Evolutionary conservation across 2,113 vertebrate species (phyloP).

Genomic region (Piliocolobus tephrosceles): DNA sequence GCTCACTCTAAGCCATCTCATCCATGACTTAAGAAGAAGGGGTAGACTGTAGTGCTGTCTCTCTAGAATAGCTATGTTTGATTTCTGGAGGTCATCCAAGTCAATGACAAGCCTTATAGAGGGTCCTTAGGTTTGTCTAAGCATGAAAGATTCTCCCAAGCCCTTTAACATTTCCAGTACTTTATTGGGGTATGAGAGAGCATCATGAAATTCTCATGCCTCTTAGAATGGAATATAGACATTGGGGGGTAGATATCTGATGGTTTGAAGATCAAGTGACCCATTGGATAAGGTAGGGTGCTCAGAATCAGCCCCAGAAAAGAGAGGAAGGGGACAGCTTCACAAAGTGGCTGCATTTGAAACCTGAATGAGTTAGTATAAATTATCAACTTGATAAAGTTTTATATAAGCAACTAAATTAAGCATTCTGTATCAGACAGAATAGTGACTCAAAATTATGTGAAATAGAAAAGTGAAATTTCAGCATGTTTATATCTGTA

Average conservation of each 20-base stretch:
- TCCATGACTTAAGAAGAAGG: no score
- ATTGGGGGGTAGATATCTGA: not conserved
- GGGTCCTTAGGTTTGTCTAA: not conserved
- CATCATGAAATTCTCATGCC: not conserved
- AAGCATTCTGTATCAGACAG: not conserved
- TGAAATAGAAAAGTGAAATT: not conserved
- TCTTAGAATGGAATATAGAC: not conserved
- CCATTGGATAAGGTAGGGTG: not conserved
- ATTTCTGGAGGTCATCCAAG: not conserved
- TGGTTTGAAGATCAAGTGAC: not conserved
- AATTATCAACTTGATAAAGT: not conserved
- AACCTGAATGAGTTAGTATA: not conserved
- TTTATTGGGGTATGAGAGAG: not conserved
- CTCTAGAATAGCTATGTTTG: not conserved
- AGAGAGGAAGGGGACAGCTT: not conserved
- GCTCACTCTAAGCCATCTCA: no score
- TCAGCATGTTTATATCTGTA: not conserved
- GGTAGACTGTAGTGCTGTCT: rapidly evolving
- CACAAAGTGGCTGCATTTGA: not conserved
- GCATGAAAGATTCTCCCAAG: not conserved
- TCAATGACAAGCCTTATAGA: not conserved
- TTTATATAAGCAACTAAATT: not conserved
- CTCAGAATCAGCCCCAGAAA: not conserved
- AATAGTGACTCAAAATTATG: not conserved
- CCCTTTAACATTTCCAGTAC: not conserved